Percentiles rank a stretch among this genome's conserved stretches.
Conservation (phyloP, 2,797 vertebrate genomes). For the Cossypha heuglini region DNA sequence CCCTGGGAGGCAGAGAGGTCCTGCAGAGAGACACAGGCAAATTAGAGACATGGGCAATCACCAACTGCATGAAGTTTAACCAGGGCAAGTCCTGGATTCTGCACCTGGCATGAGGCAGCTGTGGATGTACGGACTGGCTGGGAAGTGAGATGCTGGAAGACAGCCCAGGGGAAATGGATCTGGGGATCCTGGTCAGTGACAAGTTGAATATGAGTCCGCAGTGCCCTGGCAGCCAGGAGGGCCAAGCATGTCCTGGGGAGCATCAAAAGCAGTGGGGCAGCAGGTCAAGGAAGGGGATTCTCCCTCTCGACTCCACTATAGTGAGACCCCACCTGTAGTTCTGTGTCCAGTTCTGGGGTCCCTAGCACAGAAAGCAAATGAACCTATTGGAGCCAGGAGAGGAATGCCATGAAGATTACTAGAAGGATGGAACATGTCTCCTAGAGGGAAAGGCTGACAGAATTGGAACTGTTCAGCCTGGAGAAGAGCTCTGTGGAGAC, state of each 20-base stretch:
- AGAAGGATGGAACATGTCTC: not conserved
- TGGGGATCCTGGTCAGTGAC: not conserved
- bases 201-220: not conserved
- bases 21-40: not conserved
- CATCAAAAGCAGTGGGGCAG: not conserved
- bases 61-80: not conserved
- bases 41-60: not conserved
- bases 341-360: not conserved
- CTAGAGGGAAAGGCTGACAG: not conserved
- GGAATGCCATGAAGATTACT: not conserved
- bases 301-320: not conserved
- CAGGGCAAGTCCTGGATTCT: not conserved
- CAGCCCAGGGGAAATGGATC: not conserved
- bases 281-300: accelerated
- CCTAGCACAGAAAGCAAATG: not conserved
- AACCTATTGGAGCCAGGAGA: not conserved
- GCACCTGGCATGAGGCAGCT: not conserved
- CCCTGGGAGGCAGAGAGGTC: not conserved
- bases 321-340: not conserved
- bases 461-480: not conserved
- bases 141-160: not conserved
- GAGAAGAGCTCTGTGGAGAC: not conserved
- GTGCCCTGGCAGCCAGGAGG: not conserved
- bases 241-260: accelerated
- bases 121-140: not conserved